Conservation (phyloP, 2,888 invertebrate species). For the Altica lythri region DNA sequence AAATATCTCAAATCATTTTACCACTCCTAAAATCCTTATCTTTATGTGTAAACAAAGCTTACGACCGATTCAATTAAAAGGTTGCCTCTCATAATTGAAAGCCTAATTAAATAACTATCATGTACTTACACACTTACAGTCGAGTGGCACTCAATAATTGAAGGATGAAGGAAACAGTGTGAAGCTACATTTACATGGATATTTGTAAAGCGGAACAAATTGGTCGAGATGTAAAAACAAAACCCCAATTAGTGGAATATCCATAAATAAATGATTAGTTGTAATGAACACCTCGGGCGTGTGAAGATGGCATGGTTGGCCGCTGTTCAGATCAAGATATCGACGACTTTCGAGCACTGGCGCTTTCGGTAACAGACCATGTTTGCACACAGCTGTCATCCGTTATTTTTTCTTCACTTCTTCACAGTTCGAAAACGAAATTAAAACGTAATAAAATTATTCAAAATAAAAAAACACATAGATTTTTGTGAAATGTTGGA, state of each 20-base stretch:
- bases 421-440: too few relatives aligned
- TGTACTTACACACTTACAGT: constrained; percentile 36
- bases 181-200: constrained; percentile 41
- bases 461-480: too few relatives aligned
- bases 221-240: constrained; percentile 43
- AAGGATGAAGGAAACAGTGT: constrained; percentile 42
- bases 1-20: constrained; percentile 21
- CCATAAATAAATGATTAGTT: constrained; percentile 46
- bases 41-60: constrained; percentile 29
- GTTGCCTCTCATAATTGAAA: constrained; percentile 29
- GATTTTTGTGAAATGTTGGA: too few relatives aligned
- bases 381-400: too few relatives aligned
- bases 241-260: constrained; percentile 42
- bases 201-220: constrained; percentile 47
- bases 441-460: too few relatives aligned
- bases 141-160: constrained; percentile 39
- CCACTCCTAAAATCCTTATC: constrained; percentile 33
- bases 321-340: constrained; percentile 42
- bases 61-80: constrained; percentile 36
- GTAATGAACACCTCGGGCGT: constrained; percentile 45
- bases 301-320: constrained; percentile 40
- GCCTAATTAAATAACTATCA: constrained; percentile 42
- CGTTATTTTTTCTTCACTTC: too few relatives aligned
- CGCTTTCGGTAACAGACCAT: background rate
- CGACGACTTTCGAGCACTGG: constrained; percentile 6